A percentile compares a stretch with the other conserved stretches of the same genome.
Conservation (phyloP, 1,140 invertebrate genomes). For the Ctenoplectra terminalis region DNA sequence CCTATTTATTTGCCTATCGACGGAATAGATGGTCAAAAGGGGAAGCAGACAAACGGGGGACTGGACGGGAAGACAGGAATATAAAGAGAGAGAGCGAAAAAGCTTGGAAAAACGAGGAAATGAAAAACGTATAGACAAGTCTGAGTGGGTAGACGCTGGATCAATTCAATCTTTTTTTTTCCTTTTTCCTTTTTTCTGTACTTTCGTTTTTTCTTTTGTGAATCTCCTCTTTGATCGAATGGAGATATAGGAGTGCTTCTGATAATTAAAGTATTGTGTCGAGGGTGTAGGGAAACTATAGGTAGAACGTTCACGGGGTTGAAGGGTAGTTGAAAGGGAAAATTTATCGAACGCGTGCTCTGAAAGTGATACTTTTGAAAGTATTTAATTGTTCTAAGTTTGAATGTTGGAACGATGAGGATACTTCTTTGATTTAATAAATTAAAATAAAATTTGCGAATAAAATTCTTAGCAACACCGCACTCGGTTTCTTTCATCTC, state of each 20-base stretch:
- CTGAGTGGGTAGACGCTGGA: slow-evolving; percentile 19
- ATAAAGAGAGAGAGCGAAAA: neutral
- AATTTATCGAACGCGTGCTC: neutral
- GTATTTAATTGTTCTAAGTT: too few relatives aligned
- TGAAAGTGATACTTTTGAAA: neutral
- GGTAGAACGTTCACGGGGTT: neutral
- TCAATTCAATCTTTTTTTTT: slow-evolving; percentile 4
- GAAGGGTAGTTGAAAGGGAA: neutral
- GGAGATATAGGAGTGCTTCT: slow-evolving; percentile 10
- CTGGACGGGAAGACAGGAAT: neutral
- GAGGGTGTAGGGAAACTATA: neutral
- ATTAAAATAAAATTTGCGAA: neutral
- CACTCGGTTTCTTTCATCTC: neutral
- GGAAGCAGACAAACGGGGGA: neutral
- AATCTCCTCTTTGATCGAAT: slow-evolving; percentile 9
- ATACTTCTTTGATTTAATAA: too few relatives aligned
- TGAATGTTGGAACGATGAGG: too few relatives aligned
- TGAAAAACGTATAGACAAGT: slow-evolving; percentile 10
- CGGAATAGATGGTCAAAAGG: neutral
- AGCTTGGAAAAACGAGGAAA: slow-evolving; percentile 11
- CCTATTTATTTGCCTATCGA: slow-evolving; percentile 37
- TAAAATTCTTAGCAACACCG: neutral
- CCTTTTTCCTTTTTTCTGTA: neutral
- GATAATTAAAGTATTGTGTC: slow-evolving; percentile 26
- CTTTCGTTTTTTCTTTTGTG: neutral